Percentiles rank a stretch among this genome's conserved stretches.
phyloP scores from a whole-genome alignment of 2,888 invertebrate genomes.

The Julus scandinavius region DNA sequence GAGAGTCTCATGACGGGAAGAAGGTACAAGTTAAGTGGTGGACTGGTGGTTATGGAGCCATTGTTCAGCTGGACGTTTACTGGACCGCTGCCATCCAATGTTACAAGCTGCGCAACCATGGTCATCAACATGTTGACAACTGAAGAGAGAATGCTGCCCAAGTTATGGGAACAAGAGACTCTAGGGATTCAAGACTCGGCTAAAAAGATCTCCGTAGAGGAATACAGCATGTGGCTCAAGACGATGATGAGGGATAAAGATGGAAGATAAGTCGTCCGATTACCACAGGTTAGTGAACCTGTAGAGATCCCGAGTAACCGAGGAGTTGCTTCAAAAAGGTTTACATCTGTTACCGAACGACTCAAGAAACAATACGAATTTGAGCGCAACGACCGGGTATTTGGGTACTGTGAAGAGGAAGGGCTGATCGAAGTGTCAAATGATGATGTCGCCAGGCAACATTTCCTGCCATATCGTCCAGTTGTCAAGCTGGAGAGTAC shows the following conservation, averaged over 20 bases:
- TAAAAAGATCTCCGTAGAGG: not conserved
- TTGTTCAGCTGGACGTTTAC: not conserved
- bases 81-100: not conserved
- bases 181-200: not conserved
- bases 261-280: not conserved
- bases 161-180: not conserved
- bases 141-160: not conserved
- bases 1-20: not conserved
- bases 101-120: not conserved
- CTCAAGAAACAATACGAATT: not conserved
- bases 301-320: not conserved
- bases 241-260: not conserved
- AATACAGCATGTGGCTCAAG: not conserved
- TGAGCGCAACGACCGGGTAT: not conserved
- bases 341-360: not conserved
- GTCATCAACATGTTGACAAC: not conserved
- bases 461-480: not conserved
- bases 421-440: not conserved
- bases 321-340: not conserved
- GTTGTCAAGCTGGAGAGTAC: not conserved
- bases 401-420: not conserved
- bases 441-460: not conserved
- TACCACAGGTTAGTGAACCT: not conserved
- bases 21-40: not conserved
- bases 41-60: not conserved